Evolutionary conservation across 1,140 invertebrate genomes (phyloP).

Genomic region (Drosophila auraria): DNA sequence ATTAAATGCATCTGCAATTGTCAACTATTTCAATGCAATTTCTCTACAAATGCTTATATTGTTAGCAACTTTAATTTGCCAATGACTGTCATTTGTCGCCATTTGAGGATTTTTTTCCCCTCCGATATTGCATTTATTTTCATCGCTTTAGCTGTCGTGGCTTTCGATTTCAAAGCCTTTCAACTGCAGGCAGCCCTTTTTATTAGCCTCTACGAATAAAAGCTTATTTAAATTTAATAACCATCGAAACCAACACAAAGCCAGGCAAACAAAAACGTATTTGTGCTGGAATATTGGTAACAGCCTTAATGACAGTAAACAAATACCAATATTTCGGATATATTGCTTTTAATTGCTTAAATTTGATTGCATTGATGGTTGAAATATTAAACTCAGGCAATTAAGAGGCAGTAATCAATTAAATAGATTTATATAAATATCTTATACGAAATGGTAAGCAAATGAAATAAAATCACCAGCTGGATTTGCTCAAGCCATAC

Average conservation of each 20-base stretch:
- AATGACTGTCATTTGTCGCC: constrained; percentile 18
- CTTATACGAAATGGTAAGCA: background rate
- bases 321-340: constrained; percentile 4
- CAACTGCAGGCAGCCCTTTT: background rate
- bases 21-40: constrained; percentile 41
- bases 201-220: background rate
- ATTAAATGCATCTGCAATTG: constrained; percentile 39
- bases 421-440: constrained; percentile 1
- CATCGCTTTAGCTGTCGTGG: constrained; percentile 19
- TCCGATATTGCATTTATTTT: constrained; percentile 19
- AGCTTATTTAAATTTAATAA: constrained; percentile 31
- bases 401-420: constrained; percentile 8
- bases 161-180: constrained; percentile 20
- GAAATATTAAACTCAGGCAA: constrained; percentile 1
- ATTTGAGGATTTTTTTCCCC: constrained; percentile 1
- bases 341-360: constrained; percentile 15
- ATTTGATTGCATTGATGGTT: background rate
- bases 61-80: constrained; percentile 36
- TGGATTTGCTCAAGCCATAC: constrained; percentile 31
- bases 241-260: background rate
- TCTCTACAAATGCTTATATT: constrained; percentile 28
- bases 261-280: constrained; percentile 10
- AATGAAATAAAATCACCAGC: constrained; percentile 28
- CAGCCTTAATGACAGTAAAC: background rate
- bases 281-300: background rate